Evolutionary conservation across 2,797 vertebrate genomes (phyloP).

Genomic region (Bucorvus abyssinicus): DNA sequence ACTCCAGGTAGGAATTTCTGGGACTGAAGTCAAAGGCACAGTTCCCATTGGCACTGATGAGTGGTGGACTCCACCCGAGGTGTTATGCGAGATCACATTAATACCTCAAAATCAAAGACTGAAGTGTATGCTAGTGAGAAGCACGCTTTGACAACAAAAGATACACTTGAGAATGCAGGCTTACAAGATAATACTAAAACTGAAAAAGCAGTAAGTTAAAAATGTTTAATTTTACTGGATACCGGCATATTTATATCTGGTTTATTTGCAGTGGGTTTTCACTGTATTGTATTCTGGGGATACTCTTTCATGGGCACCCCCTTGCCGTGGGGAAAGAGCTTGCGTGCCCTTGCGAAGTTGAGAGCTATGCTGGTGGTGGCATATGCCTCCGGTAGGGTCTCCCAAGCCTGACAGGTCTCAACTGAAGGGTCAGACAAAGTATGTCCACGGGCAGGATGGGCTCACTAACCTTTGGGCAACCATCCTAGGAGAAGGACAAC

Average conservation of each 20-base stretch:
- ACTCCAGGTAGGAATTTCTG: not conserved
- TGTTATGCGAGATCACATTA: not conserved
- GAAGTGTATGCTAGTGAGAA: not conserved
- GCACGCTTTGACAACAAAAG: not conserved
- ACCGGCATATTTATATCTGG: not conserved
- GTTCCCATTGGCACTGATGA: not conserved
- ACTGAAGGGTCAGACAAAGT: too few species aligned
- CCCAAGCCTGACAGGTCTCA: too few species aligned
- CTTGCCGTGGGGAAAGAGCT: too few species aligned
- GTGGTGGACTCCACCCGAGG: rapidly evolving
- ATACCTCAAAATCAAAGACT: not conserved
- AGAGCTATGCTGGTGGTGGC: too few species aligned
- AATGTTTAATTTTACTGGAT: not conserved
- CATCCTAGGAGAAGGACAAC: too few species aligned
- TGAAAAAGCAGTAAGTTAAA: not conserved
- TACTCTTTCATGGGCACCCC: too few species aligned
- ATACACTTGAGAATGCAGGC: not conserved
- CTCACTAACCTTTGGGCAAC: too few species aligned
- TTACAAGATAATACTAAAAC: not conserved
- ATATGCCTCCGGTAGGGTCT: too few species aligned
- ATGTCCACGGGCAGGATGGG: too few species aligned
- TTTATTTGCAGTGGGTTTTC: not conserved
- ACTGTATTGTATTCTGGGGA: not conserved
- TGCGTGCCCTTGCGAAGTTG: too few species aligned
- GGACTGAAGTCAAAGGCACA: not conserved